Conservation (phyloP, 2,113 vertebrate genomes). For the Thinocorus orbignyianus region DNA sequence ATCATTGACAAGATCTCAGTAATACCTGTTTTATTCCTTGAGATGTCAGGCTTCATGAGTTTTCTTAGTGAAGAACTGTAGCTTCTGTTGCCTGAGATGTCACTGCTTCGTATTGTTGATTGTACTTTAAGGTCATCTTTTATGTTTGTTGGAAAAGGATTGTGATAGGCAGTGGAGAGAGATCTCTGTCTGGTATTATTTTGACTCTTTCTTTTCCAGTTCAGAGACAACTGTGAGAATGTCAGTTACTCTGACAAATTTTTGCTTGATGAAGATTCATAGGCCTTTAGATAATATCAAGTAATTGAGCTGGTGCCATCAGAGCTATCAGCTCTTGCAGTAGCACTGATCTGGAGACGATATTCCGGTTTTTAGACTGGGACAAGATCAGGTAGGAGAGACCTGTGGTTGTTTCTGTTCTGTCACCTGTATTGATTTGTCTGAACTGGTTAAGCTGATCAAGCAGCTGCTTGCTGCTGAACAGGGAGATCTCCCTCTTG, state of each 20-base stretch:
- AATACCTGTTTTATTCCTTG: not conserved
- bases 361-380: not conserved
- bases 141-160: not conserved
- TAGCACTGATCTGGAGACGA: not conserved
- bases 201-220: not conserved
- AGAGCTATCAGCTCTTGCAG: not conserved
- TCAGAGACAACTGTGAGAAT: not conserved
- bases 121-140: not conserved
- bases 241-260: not conserved
- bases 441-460: not conserved
- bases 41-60: not conserved
- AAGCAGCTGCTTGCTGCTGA: not conserved
- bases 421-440: not conserved
- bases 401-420: not conserved
- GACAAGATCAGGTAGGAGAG: not conserved
- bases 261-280: not conserved
- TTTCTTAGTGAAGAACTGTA: not conserved
- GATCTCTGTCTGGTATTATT: not conserved
- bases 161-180: not conserved
- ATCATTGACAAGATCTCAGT: not conserved
- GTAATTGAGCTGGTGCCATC: not conserved
- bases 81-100: not conserved
- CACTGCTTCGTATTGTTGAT: not conserved
- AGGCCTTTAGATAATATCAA: not conserved
- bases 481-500: not conserved